phyloP scores from a whole-genome alignment of 2,113 vertebrate species.

The Campylorhamphus procurvoides region DNA sequence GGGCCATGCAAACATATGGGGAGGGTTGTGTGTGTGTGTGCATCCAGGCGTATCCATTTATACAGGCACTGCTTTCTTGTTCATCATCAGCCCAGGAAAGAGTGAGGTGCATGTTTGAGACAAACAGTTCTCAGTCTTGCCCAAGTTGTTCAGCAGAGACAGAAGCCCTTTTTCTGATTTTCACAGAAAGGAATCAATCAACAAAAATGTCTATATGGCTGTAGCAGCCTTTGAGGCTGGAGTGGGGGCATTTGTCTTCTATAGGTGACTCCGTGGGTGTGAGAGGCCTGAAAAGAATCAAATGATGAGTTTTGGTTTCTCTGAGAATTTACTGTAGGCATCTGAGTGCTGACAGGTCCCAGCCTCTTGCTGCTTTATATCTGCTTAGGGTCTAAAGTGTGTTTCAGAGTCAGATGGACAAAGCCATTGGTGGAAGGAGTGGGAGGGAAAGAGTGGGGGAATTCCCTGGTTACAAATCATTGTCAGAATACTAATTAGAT shows the following conservation, averaged over 20 bases:
- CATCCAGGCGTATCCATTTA: not conserved
- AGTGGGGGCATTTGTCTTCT: not conserved
- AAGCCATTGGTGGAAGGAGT: not conserved
- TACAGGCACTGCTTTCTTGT: not conserved
- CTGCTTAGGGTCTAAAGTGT: not conserved
- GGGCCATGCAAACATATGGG: not conserved
- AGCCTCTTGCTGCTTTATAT: not conserved
- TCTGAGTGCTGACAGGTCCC: not conserved
- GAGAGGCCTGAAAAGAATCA: not conserved
- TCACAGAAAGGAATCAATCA: not conserved
- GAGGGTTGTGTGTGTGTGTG: not conserved
- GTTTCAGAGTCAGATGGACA: not conserved
- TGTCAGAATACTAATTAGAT: slow-evolving; percentile 36
- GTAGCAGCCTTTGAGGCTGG: not conserved
- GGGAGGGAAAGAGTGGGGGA: slow-evolving; percentile 22
- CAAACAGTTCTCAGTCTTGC: not conserved
- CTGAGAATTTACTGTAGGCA: not conserved
- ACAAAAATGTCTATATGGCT: not conserved
- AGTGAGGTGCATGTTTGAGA: rapidly evolving
- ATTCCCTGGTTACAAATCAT: slow-evolving; percentile 22
- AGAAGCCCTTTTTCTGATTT: not conserved
- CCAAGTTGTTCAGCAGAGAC: not conserved
- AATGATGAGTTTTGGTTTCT: not conserved
- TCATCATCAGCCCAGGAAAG: not conserved
- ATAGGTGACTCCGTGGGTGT: not conserved